phyloP scores from a whole-genome alignment of 1,140 invertebrate genomes.

The Caenorhabditis tropicalis region DNA sequence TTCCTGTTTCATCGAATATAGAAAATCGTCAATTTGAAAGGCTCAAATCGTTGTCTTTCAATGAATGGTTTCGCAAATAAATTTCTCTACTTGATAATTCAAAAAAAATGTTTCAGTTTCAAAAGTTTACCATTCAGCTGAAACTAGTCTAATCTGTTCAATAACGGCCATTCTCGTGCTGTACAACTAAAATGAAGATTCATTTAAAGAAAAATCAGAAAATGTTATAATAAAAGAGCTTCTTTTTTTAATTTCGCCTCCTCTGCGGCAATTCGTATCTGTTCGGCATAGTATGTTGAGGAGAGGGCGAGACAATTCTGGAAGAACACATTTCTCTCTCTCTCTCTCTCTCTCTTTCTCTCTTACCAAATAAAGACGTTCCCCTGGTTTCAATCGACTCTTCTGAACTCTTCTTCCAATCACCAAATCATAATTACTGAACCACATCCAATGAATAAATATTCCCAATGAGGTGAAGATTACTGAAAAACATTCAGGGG shows the following conservation, averaged over 20 bases:
- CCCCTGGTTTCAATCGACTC: neutral
- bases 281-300: neutral
- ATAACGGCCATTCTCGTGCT: too few relatives aligned
- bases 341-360: neutral
- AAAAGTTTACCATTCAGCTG: too few relatives aligned
- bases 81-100: too few relatives aligned
- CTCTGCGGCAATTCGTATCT: neutral
- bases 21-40: too few relatives aligned
- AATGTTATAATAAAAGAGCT: too few relatives aligned
- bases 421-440: conserved; percentile 22
- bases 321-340: neutral
- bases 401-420: neutral
- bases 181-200: too few relatives aligned
- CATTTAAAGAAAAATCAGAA: too few relatives aligned
- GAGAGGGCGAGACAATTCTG: neutral
- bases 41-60: too few relatives aligned
- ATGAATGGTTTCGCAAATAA: too few relatives aligned
- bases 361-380: neutral
- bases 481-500: conserved; percentile 7
- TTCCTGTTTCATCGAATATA: too few relatives aligned
- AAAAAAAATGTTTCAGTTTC: too few relatives aligned
- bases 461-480: neutral
- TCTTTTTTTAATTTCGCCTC: neutral
- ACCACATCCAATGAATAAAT: conserved; percentile 29
- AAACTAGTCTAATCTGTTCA: too few relatives aligned